These are phyloP conservation scores for Digitonthophagus gazella DNA, from an alignment of 2,888 invertebrate species.

Conservation along the genomic window DNA sequence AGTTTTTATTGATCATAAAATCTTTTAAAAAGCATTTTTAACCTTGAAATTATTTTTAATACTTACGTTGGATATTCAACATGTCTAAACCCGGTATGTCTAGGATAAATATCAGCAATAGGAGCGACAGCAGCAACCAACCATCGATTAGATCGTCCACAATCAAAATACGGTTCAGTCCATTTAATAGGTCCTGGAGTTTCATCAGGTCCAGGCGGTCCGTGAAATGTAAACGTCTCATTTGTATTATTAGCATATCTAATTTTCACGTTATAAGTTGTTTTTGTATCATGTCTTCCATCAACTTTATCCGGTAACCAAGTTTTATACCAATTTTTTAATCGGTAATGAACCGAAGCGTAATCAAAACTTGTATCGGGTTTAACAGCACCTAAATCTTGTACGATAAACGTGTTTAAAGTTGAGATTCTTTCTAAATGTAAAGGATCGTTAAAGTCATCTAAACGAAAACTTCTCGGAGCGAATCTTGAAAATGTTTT, in stretches of 20 bases:
- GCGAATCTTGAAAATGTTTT: slow-evolving; percentile 93
- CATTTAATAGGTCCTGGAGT: slow-evolving; percentile 89
- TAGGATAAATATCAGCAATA: slow-evolving; percentile 91
- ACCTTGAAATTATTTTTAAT: slow-evolving; percentile 17
- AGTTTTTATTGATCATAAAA: no score
- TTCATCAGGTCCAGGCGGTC: slow-evolving; percentile 89
- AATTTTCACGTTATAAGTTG: slow-evolving; percentile 91
- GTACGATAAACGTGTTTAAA: slow-evolving; percentile 83
- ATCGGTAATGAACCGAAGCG: slow-evolving; percentile 84
- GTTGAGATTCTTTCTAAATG: slow-evolving; percentile 94
- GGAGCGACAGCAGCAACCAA: slow-evolving; percentile 91
- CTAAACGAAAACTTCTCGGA: slow-evolving; percentile 85
- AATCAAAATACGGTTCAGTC: slow-evolving; percentile 95
- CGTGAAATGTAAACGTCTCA: slow-evolving; percentile 95
- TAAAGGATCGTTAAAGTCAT: slow-evolving; percentile 95
- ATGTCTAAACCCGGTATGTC: slow-evolving; percentile 89
- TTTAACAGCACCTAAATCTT: slow-evolving; percentile 79
- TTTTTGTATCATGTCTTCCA: slow-evolving; percentile 84
- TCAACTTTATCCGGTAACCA: slow-evolving; percentile 85
- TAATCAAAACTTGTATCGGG: slow-evolving; percentile 83
- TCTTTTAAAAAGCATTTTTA: background rate
- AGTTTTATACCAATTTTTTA: slow-evolving; percentile 88
- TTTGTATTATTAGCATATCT: slow-evolving; percentile 92
- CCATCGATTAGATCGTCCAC: slow-evolving; percentile 94
- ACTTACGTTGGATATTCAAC: slow-evolving; percentile 90